These are phyloP conservation scores for Acleris cristana DNA, from an alignment of 2,888 invertebrate species.

Conservation along the genomic window DNA sequence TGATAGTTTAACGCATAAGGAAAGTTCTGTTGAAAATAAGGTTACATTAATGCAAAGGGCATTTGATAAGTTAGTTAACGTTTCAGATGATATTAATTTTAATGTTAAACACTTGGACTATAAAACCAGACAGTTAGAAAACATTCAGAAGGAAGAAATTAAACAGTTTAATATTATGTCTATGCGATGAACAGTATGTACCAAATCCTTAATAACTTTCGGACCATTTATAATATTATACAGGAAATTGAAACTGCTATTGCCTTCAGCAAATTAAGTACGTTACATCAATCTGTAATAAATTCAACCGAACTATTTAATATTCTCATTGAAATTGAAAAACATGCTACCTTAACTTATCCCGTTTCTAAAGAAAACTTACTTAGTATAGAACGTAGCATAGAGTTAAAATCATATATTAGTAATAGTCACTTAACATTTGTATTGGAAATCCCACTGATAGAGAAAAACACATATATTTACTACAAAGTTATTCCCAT, in stretches of 20 bases:
- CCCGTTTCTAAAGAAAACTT: conserved; percentile 23
- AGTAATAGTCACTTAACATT: conserved; percentile 22
- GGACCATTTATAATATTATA: conserved; percentile 30
- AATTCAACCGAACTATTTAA: conserved; percentile 35
- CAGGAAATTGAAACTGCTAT: conserved; percentile 38
- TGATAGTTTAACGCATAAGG: conserved; percentile 18
- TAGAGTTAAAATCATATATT: conserved; percentile 29
- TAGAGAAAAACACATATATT: conserved; percentile 17
- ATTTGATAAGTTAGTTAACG: conserved; percentile 25
- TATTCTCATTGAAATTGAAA: conserved; percentile 19
- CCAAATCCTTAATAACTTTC: conserved; percentile 36
- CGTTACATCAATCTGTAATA: conserved; percentile 35
- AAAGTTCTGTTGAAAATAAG: conserved; percentile 28
- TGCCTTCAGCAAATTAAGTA: conserved; percentile 34
- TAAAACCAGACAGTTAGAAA: conserved; percentile 16
- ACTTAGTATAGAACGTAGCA: conserved; percentile 35
- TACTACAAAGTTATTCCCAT: conserved; percentile 21
- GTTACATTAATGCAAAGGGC: conserved; percentile 23
- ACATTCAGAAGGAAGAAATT: conserved; percentile 4
- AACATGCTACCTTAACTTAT: conserved; percentile 26
- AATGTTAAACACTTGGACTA: conserved; percentile 24
- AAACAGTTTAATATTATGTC: conserved; percentile 3
- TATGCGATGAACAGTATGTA: conserved; percentile 31
- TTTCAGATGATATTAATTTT: conserved; percentile 26
- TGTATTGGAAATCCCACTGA: conserved; percentile 10